These are phyloP conservation scores for Drosophila ustulata DNA, from an alignment of 2,888 invertebrate species.

Conservation along the genomic window DNA sequence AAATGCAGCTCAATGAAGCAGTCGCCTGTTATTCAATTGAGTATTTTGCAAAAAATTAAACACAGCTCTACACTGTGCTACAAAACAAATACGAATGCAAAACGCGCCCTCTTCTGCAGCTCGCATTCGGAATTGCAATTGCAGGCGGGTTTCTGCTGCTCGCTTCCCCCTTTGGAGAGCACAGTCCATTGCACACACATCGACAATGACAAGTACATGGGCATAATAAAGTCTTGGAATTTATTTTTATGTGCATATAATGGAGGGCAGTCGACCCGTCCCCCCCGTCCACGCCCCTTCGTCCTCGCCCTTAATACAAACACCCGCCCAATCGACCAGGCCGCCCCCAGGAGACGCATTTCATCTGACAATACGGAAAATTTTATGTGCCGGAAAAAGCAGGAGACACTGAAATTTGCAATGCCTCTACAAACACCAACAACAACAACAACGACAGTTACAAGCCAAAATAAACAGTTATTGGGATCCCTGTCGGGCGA, in stretches of 20 bases:
- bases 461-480: conserved; percentile 51
- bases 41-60: conserved; percentile 73
- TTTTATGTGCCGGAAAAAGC: conserved; percentile 62
- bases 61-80: conserved; percentile 42
- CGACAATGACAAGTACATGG: conserved; percentile 79
- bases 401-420: conserved; percentile 41
- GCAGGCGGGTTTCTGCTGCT: conserved; percentile 18
- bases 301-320: conserved; percentile 10
- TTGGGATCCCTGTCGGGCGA: conserved; percentile 13
- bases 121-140: conserved; percentile 45
- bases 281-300: not conserved
- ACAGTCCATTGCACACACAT: conserved; percentile 79
- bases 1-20: conserved; percentile 64
- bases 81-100: conserved; percentile 60
- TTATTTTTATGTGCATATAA: conserved; percentile 80
- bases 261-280: conserved; percentile 63
- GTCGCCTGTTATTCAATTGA: conserved; percentile 74
- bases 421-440: conserved; percentile 46
- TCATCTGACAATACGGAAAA: conserved; percentile 67
- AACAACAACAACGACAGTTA: conserved; percentile 45
- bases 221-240: conserved; percentile 81
- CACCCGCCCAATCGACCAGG: conserved; percentile 48
- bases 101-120: conserved; percentile 31
- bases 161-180: conserved; percentile 15
- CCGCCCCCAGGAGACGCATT: conserved; percentile 76